A percentile compares a stretch with the other conserved stretches of the same genome.
phyloP scores from a whole-genome alignment of 2,888 invertebrate genomes.

The Hypena proboscidalis region DNA sequence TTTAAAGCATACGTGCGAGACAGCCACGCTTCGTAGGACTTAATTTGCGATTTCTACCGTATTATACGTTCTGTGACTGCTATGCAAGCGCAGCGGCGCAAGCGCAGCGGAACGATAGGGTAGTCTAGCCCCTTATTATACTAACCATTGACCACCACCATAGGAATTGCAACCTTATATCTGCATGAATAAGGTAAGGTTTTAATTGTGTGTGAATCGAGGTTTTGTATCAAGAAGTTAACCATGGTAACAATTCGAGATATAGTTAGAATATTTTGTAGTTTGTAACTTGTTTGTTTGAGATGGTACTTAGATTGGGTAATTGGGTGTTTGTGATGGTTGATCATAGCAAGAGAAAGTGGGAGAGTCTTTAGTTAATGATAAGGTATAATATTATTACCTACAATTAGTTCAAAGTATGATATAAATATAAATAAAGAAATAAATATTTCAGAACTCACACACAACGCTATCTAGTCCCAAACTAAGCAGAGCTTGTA shows the following conservation, averaged over 20 bases:
- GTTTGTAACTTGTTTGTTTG: constrained; percentile 10
- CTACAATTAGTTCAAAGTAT: too few relatives aligned
- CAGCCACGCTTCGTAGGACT: too few relatives aligned
- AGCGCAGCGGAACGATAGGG: constrained; percentile 76
- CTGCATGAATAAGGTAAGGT: background rate
- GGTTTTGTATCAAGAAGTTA: constrained; percentile 31
- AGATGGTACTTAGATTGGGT: constrained; percentile 5
- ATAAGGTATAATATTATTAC: too few relatives aligned
- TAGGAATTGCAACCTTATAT: background rate
- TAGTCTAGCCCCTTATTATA: constrained; percentile 59
- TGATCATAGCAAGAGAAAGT: background rate
- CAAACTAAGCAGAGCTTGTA: too few relatives aligned
- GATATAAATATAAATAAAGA: too few relatives aligned
- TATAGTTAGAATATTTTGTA: constrained; percentile 56
- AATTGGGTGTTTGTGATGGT: background rate
- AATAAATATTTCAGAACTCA: too few relatives aligned
- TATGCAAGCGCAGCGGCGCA: too few relatives aligned
- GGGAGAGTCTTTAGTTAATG: too few relatives aligned
- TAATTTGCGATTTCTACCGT: too few relatives aligned
- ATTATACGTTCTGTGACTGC: too few relatives aligned
- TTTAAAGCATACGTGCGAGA: too few relatives aligned
- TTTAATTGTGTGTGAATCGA: background rate
- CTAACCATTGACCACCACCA: constrained; percentile 6
- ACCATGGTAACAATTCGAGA: constrained; percentile 41
- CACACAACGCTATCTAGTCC: too few relatives aligned